phyloP scores from a whole-genome alignment of 2,113 vertebrate species.

The Esox niger region DNA sequence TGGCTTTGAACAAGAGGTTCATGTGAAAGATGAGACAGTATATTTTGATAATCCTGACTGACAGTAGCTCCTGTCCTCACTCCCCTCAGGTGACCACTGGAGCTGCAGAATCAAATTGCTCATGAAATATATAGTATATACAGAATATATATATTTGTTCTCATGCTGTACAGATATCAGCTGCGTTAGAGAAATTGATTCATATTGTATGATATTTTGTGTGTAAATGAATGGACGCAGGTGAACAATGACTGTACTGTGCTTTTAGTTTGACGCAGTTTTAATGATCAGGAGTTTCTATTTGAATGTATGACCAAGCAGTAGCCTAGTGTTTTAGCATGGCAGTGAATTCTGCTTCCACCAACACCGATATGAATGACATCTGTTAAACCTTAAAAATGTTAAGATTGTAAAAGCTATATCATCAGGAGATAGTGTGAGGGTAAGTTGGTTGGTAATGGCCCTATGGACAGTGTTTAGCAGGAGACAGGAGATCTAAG shows the following conservation, averaged over 20 bases:
- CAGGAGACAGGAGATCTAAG: constrained; percentile 1
- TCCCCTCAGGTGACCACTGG: background rate
- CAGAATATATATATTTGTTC: constrained; percentile 1
- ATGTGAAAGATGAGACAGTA: no score
- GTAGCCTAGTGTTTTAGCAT: constrained; percentile 3
- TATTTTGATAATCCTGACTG: background rate
- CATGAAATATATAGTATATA: no score
- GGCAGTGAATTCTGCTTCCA: constrained; percentile 16
- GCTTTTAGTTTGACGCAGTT: constrained; percentile 7
- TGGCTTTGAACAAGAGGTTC: background rate
- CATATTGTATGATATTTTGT: constrained; percentile 10
- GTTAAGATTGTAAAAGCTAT: background rate
- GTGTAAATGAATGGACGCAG: constrained; percentile 4
- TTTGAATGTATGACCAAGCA: constrained; percentile 47
- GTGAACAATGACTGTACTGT: constrained; percentile 20
- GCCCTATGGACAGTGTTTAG: background rate
- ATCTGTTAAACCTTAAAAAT: no score
- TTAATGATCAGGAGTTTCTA: background rate
- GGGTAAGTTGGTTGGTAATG: constrained; percentile 3
- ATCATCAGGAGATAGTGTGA: background rate
- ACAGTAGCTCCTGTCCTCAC: background rate
- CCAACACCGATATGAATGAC: constrained; percentile 7
- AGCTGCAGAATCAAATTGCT: background rate
- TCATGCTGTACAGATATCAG: constrained; percentile 22
- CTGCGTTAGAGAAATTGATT: constrained; percentile 26